Conservation (phyloP, 2,888 invertebrate genomes). For the Ennomos erosarius region DNA sequence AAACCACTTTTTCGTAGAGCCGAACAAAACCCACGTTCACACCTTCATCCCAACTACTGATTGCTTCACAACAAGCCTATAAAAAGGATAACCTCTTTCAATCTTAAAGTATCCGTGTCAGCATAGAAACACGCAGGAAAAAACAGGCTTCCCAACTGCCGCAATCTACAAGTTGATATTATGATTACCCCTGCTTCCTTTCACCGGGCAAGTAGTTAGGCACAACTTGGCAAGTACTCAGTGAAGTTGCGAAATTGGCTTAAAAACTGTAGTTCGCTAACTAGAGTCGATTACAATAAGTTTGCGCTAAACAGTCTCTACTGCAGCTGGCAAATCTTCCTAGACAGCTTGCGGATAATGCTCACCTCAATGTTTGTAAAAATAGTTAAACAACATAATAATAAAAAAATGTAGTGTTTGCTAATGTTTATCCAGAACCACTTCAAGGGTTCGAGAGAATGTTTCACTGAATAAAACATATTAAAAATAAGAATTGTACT, state of each 20-base stretch:
- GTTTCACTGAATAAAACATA: no score
- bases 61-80: no score
- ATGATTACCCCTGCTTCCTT: slow-evolving; percentile 9
- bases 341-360: slow-evolving; percentile 18
- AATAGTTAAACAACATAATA: no score
- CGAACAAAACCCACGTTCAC: no score
- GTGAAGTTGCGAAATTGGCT: slow-evolving; percentile 23
- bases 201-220: slow-evolving; percentile 10
- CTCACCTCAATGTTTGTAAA: background rate
- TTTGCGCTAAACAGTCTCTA: slow-evolving; percentile 20
- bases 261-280: slow-evolving; percentile 31
- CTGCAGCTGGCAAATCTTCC: slow-evolving; percentile 10
- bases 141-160: background rate
- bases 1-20: no score
- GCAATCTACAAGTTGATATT: slow-evolving; percentile 10
- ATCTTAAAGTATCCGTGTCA: background rate
- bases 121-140: background rate
- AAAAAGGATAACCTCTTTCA: background rate
- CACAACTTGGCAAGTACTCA: slow-evolving; percentile 14
- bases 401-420: no score
- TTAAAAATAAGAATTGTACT: no score
- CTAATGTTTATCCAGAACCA: no score
- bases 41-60: no score
- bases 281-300: slow-evolving; percentile 26
- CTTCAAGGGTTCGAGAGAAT: no score